Base-by-base conservation (phyloP, 2,888 invertebrate species). In the Euplagia quadripunctaria region DNA sequence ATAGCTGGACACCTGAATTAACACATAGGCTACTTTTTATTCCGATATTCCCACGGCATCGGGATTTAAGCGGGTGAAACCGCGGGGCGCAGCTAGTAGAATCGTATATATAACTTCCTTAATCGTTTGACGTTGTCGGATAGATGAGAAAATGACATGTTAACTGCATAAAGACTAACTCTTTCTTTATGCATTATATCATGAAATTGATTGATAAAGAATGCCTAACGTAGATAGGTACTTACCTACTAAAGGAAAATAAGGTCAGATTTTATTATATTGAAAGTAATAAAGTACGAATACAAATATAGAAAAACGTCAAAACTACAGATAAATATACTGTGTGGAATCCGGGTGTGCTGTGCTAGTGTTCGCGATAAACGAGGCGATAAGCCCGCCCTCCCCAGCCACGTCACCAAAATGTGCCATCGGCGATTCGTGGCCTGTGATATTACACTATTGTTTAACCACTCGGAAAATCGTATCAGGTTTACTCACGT, bases 371-470 rank as follows among this genome's bases (percentile, higher is more conserved):
- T 67, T 31, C 49, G 51, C 68, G 68, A 75, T 71, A 75, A 75
- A 61, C 52, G 61, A 61, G 14, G 51, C 64, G 74, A 74, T 74
- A 71, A 74, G 55, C 55, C 52, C 63, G 16, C 42, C 61, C 63
- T n/a, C 55, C 64, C 61, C 4, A 55, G 43, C 49, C 41, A 12
- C 46, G 52, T 43, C 52, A n/a, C 49, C 42, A 51, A 52, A 58
- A 71, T 17, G 46, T 71, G 68, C 68, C 51, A 71, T 11, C 20
- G n/a, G 41, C 58, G 72, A 73, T 68, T 73, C 68, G 66, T 76
- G 71, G 68, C 55, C 67, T 16, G 46, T 65, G 68, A 71, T 71
- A 66, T 63, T 20, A 71, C 64, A 52, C 51, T 72, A 55, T 64
- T 71, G 74, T 68, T 55, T 58, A 74, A 64, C 49, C 68, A n/a